These are phyloP conservation scores for Spilosoma lubricipeda DNA, from an alignment of 2,888 invertebrate genomes.

Conservation along the genomic window DNA sequence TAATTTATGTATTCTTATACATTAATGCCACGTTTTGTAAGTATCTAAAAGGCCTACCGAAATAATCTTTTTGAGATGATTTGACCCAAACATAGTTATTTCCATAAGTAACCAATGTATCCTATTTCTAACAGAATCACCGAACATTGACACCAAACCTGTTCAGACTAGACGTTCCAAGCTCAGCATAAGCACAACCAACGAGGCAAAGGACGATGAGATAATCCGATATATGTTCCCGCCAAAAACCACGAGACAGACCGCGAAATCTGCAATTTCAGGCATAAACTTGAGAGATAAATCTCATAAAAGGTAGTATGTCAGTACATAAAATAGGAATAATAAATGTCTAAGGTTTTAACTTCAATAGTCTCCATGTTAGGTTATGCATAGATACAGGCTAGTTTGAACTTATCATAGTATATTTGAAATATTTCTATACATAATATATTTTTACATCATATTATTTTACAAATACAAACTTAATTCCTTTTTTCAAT, in stretches of 20 bases:
- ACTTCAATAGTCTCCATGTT: slow-evolving; percentile 4
- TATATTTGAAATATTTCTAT: slow-evolving; percentile 15
- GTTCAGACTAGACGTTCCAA: slow-evolving; percentile 34
- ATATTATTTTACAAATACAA: background rate
- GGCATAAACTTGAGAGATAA: slow-evolving; percentile 31
- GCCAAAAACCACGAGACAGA: slow-evolving; percentile 28
- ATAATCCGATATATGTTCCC: slow-evolving; percentile 55
- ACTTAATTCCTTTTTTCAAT: background rate
- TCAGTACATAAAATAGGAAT: slow-evolving; percentile 13
- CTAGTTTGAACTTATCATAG: slow-evolving; percentile 10
- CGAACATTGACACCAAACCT: slow-evolving; percentile 22
- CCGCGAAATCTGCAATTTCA: slow-evolving; percentile 18
- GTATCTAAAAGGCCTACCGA: too few relatives aligned
- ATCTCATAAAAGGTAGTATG: slow-evolving; percentile 43
- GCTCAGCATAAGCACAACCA: slow-evolving; percentile 20
- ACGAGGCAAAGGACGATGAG: slow-evolving; percentile 31
- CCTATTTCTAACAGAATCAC: slow-evolving; percentile 31
- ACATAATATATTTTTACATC: slow-evolving; percentile 17
- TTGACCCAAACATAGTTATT: too few relatives aligned
- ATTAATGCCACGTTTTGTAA: too few relatives aligned
- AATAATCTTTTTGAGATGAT: too few relatives aligned
- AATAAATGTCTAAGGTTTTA: slow-evolving; percentile 3
- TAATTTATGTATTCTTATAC: too few relatives aligned
- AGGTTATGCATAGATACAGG: background rate
- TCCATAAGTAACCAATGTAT: too few relatives aligned